phyloP scores from a whole-genome alignment of 2,113 vertebrate genomes.

The Plecturocebus donacophilus region DNA sequence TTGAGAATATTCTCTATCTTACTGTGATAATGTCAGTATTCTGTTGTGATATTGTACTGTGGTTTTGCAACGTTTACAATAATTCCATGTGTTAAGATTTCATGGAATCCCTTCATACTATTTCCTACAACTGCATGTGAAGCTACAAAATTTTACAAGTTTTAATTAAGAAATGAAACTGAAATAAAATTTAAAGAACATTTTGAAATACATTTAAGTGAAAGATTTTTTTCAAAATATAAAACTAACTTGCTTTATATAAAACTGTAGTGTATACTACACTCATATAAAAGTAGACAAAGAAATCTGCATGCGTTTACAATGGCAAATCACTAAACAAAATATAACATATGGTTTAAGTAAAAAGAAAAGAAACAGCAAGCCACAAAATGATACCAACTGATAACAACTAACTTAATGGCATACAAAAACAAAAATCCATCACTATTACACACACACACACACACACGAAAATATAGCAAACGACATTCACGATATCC shows the following conservation, averaged over 20 bases:
- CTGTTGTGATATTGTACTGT: not conserved
- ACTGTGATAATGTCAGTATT: not conserved
- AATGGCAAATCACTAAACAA: not conserved
- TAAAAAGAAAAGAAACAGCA: not conserved
- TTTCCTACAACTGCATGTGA: not conserved
- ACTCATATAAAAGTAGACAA: not conserved
- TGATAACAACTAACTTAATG: not conserved
- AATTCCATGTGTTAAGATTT: not conserved
- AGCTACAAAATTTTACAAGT: not conserved
- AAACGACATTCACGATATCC: not conserved
- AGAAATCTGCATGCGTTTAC: not conserved
- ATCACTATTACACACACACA: not conserved
- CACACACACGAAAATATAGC: not conserved
- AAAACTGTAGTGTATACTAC: not conserved
- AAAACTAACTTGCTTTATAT: not conserved
- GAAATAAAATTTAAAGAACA: not conserved
- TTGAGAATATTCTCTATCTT: not conserved
- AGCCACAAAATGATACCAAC: not conserved
- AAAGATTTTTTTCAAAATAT: not conserved
- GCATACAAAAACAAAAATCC: not conserved
- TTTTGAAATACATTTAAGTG: not conserved
- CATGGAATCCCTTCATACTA: not conserved
- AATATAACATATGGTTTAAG: not conserved
- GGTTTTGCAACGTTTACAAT: not conserved
- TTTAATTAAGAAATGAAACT: not conserved